These are phyloP conservation scores for Gallinago nigripennis DNA, from an alignment of 2,797 vertebrate genomes.

Conservation along the genomic window DNA sequence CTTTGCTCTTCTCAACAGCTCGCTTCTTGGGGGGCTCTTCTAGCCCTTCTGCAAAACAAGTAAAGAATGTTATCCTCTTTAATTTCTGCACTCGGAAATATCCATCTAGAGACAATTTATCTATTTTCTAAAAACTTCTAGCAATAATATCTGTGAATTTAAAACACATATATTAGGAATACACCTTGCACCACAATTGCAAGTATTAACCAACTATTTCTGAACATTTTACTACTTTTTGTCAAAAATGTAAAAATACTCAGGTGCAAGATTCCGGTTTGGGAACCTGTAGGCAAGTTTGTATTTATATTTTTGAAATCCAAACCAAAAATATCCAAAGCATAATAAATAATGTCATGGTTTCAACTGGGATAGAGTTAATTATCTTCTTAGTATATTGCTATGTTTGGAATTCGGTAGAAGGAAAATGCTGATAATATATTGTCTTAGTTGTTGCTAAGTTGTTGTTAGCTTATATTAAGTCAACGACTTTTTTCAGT, in stretches of 20 bases:
- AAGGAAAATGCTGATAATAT: neutral
- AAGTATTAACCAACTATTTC: neutral
- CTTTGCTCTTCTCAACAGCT: slow-evolving; percentile 66
- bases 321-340: neutral
- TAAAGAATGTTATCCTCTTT: slow-evolving; percentile 28
- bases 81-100: neutral
- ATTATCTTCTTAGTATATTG: neutral
- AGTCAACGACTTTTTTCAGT: neutral
- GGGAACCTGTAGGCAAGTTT: rapidly evolving
- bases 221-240: neutral
- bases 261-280: neutral
- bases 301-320: neutral
- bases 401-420: neutral
- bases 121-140: neutral
- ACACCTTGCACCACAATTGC: neutral
- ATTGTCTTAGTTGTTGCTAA: neutral
- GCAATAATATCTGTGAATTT: neutral
- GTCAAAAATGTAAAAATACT: neutral
- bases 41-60: slow-evolving; percentile 77
- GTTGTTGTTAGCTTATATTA: neutral
- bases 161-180: neutral
- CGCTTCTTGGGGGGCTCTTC: slow-evolving; percentile 74
- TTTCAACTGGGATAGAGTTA: neutral
- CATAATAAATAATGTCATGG: neutral
- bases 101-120: neutral